Conservation (phyloP, 1,140 invertebrate genomes). For the Stegodyphus mimosarum region DNA sequence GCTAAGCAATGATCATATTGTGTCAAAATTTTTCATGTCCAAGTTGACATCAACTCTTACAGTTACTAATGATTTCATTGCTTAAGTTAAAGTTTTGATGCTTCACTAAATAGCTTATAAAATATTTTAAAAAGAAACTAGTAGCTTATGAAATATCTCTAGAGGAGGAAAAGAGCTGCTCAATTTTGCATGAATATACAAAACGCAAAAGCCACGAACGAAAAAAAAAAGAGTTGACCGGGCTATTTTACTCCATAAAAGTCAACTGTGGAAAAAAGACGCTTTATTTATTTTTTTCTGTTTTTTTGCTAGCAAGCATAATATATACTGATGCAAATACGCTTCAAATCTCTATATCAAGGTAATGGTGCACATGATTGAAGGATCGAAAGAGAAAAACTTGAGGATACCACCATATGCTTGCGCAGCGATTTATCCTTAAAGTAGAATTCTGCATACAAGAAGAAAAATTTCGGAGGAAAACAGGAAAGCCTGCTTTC, state of each 20-base stretch:
- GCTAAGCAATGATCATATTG: too few species aligned
- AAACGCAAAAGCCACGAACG: too few species aligned
- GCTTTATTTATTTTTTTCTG: background rate
- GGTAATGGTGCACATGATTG: slow-evolving; percentile 42
- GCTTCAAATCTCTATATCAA: slow-evolving; percentile 25
- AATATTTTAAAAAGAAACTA: too few species aligned
- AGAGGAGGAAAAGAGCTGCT: too few species aligned
- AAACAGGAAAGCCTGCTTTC: background rate
- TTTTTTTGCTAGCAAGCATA: background rate
- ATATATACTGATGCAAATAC: slow-evolving; percentile 29
- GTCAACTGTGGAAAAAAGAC: slow-evolving; percentile 25
- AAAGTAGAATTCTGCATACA: background rate
- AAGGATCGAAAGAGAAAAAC: slow-evolving; percentile 19
- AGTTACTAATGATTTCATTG: too few species aligned
- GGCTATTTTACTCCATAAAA: slow-evolving; percentile 21
- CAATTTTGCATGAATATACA: too few species aligned
- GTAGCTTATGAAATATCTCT: too few species aligned
- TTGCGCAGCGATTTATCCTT: slow-evolving; percentile 5
- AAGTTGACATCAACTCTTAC: too few species aligned
- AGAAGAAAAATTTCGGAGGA: background rate
- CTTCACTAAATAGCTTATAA: too few species aligned
- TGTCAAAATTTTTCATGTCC: too few species aligned
- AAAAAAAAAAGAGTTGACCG: too few species aligned
- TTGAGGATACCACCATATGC: slow-evolving; percentile 8
- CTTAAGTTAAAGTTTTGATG: too few species aligned